phyloP scores from a whole-genome alignment of 2,113 vertebrate species.

The Hepsetus odoe region DNA sequence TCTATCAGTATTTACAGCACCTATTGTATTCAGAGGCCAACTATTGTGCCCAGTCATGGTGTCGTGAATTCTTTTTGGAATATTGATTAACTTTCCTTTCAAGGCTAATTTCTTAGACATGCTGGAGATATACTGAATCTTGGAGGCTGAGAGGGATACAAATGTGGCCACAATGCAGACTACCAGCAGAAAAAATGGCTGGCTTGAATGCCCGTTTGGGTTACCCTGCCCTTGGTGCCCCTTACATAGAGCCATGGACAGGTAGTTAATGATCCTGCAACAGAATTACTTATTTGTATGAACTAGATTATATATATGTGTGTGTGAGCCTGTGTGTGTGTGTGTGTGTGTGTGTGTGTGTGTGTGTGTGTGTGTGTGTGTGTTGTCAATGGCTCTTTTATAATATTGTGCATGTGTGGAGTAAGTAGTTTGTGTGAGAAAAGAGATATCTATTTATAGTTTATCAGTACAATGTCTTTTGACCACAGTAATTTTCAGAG shows the following conservation, averaged over 20 bases:
- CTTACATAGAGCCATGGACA: neutral
- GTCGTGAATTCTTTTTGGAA: conserved; percentile 49
- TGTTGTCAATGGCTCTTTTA: too few relatives aligned
- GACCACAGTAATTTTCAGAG: conserved; percentile 61
- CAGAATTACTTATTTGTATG: too few relatives aligned
- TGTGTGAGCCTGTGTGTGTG: too few relatives aligned
- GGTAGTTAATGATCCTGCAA: neutral
- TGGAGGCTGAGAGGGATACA: conserved; percentile 9
- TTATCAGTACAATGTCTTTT: conserved; percentile 15
- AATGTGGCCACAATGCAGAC: too few relatives aligned
- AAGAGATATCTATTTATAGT: too few relatives aligned
- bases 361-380: too few relatives aligned
- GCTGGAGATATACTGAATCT: conserved; percentile 34
- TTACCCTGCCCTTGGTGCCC: neutral
- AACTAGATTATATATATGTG: too few relatives aligned
- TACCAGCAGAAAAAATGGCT: neutral
- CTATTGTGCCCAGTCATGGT: conserved; percentile 46
- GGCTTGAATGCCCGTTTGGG: neutral
- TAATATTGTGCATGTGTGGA: too few relatives aligned
- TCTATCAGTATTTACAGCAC: conserved; percentile 46
- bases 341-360: too few relatives aligned
- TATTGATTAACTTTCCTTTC: conserved; percentile 62
- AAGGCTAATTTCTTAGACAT: conserved; percentile 46
- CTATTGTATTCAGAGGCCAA: conserved; percentile 47
- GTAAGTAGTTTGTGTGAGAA: too few relatives aligned